phyloP scores from a whole-genome alignment of 1,140 invertebrate genomes.

The Sarcophaga peregrina region DNA sequence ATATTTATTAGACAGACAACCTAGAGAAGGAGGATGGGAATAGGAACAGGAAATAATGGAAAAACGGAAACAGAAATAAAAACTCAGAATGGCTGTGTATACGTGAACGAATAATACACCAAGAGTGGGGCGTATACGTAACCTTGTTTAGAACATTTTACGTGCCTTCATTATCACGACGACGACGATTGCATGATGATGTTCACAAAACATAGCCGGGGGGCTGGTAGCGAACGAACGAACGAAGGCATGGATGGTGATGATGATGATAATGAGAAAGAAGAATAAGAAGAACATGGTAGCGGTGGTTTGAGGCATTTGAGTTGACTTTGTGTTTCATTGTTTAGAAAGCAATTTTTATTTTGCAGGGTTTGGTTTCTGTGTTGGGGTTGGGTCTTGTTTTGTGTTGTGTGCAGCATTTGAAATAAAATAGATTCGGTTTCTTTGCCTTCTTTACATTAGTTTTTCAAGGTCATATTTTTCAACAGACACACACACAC shows the following conservation, averaged over 20 bases:
- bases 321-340: too few relatives aligned
- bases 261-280: neutral
- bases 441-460: neutral
- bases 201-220: neutral
- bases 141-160: constrained; percentile 21
- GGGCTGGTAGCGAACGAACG: too few relatives aligned
- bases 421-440: constrained; percentile 3
- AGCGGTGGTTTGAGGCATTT: too few relatives aligned
- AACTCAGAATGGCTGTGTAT: neutral
- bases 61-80: neutral
- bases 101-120: neutral
- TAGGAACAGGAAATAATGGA: neutral
- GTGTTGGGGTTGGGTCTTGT: neutral
- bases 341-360: too few relatives aligned
- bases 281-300: too few relatives aligned
- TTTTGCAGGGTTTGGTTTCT: too few relatives aligned
- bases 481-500: neutral
- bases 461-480: neutral
- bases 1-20: neutral
- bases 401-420: neutral
- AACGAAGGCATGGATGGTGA: neutral
- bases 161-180: constrained; percentile 6
- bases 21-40: neutral
- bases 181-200: constrained; percentile 10
- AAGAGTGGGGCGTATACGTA: neutral